Percentiles rank a stretch among this genome's conserved stretches.
Conservation (phyloP, 2,888 invertebrate genomes). For the Philaethria dido region DNA sequence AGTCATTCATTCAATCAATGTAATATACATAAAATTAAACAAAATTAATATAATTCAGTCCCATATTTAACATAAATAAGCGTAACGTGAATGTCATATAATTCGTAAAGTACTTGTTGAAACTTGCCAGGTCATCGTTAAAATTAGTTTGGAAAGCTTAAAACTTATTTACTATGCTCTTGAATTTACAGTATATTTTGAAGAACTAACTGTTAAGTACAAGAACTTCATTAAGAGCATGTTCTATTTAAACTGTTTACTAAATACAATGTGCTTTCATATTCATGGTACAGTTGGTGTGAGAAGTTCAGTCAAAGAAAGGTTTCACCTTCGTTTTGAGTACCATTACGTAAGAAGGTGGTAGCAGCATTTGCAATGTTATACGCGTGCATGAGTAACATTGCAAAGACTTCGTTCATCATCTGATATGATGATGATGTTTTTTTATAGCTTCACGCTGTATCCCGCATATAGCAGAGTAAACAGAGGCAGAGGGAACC, state of each 20-base stretch:
- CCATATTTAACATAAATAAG: no score
- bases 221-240: slow-evolving; percentile 30
- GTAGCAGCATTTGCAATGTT: no score
- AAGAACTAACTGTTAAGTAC: slow-evolving; percentile 17
- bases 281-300: slow-evolving; percentile 8
- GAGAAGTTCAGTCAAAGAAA: not conserved
- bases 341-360: no score
- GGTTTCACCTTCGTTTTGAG: not conserved
- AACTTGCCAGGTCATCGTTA: slow-evolving; percentile 16
- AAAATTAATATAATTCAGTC: no score
- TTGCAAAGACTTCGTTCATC: no score
- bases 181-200: slow-evolving; percentile 27
- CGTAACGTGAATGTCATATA: not conserved
- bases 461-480: no score
- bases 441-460: no score
- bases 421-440: no score
- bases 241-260: slow-evolving; percentile 23
- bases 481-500: no score
- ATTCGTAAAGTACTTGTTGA: not conserved
- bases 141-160: slow-evolving; percentile 8
- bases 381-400: no score
- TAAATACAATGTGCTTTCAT: slow-evolving; percentile 13
- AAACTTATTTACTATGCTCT: slow-evolving; percentile 34
- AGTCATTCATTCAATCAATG: no score
- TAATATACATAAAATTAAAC: no score